A percentile compares a stretch with the other conserved stretches of the same genome.
Evolutionary conservation across 1,140 invertebrate species (phyloP).

Genomic region (Plutomurus gul): DNA sequence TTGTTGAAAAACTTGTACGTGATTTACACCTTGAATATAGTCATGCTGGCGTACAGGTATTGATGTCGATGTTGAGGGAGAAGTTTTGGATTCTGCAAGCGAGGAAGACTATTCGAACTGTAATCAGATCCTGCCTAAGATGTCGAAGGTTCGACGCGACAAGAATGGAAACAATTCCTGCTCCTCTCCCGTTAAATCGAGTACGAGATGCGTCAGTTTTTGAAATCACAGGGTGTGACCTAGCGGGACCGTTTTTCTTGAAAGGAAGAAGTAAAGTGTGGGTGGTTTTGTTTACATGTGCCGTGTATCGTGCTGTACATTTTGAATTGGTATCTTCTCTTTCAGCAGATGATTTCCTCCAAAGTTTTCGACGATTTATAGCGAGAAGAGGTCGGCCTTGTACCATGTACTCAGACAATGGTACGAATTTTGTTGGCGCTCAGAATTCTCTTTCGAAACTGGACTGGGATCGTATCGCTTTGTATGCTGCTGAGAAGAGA

Average conservation of each 20-base stretch:
- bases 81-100: constrained; percentile 53
- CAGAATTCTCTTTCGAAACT: not conserved
- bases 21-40: constrained; percentile 48
- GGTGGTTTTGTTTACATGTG: not conserved
- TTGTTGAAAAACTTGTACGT: constrained; percentile 47
- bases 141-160: constrained; percentile 33
- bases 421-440: constrained; percentile 58
- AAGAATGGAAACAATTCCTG: not conserved
- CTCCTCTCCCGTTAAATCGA: constrained; percentile 40
- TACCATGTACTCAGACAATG: constrained; percentile 57
- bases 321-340: constrained; percentile 56
- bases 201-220: constrained; percentile 37
- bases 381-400: constrained; percentile 55
- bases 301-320: not conserved
- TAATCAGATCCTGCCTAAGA: constrained; percentile 20
- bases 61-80: constrained; percentile 45
- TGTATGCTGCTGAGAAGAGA: constrained; percentile 35
- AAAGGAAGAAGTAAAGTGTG: constrained; percentile 29
- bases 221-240: constrained; percentile 49
- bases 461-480: not conserved
- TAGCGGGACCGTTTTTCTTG: constrained; percentile 51
- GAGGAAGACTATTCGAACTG: constrained; percentile 28
- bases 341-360: constrained; percentile 56
- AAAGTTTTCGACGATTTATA: constrained; percentile 57
- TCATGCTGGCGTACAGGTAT: constrained; percentile 40